Conservation (phyloP, 2,888 invertebrate genomes). For the Drosophila percnosoma region DNA sequence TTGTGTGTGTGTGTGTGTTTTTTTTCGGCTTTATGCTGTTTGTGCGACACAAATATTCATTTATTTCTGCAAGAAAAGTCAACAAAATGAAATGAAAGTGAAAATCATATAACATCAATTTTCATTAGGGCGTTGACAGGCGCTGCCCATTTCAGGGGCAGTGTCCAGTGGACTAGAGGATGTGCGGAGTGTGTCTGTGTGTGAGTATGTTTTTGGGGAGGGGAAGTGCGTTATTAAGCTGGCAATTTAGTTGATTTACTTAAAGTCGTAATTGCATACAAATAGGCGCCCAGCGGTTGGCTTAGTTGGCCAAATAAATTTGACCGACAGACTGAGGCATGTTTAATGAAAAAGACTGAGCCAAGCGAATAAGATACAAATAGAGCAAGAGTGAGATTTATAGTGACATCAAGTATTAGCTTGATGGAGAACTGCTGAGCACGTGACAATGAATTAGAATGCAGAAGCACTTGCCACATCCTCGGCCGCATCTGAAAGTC, state of each 20-base stretch:
- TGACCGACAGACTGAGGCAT: conserved; percentile 7
- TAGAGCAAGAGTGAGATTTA: neutral
- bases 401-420: neutral
- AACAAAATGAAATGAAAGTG: conserved; percentile 61
- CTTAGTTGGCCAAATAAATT: conserved; percentile 25
- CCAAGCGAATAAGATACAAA: neutral
- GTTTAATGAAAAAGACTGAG: neutral
- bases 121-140: conserved; percentile 70
- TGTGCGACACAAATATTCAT: conserved; percentile 45
- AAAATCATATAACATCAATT: conserved; percentile 78
- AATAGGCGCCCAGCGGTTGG: conserved; percentile 57
- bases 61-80: conserved; percentile 52
- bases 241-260: conserved; percentile 64
- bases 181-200: neutral
- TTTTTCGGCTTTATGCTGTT: conserved; percentile 11
- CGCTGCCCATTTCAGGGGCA: conserved; percentile 49
- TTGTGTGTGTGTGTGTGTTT: conserved; percentile 1
- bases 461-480: conserved; percentile 34
- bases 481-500: conserved; percentile 29
- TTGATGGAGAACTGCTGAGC: conserved; percentile 3
- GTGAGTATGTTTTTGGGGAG: neutral
- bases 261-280: conserved; percentile 72
- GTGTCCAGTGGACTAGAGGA: neutral
- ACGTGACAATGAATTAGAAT: conserved; percentile 41
- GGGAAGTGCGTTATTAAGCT: conserved; percentile 33